phyloP scores from a whole-genome alignment of 2,113 vertebrate genomes.

The Lophura nycthemera region DNA sequence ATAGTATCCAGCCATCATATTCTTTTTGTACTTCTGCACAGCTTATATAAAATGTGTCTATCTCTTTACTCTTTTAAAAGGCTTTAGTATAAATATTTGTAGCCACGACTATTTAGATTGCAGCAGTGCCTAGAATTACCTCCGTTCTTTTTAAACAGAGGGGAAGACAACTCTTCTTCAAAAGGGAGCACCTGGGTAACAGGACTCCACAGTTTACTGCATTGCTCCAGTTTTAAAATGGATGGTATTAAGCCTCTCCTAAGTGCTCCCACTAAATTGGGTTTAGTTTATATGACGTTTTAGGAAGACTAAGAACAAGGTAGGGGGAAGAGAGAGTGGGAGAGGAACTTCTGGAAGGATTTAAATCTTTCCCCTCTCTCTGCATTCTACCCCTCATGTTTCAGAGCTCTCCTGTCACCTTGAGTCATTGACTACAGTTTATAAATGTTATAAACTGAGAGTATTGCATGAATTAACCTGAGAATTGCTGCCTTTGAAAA shows the following conservation, averaged over 20 bases:
- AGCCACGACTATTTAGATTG: background rate
- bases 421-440: background rate
- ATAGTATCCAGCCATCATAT: background rate
- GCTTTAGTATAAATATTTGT: constrained; percentile 54
- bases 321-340: background rate
- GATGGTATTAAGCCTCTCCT: background rate
- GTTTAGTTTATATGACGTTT: background rate
- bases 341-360: background rate
- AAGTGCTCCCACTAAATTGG: background rate
- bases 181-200: background rate
- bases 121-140: constrained; percentile 18
- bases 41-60: constrained; percentile 22
- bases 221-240: background rate
- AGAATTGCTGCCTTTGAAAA: background rate
- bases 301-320: background rate
- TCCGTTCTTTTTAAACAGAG: constrained; percentile 5
- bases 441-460: background rate
- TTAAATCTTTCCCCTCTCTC: background rate
- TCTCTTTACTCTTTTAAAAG: constrained; percentile 47
- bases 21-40: background rate
- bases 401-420: background rate
- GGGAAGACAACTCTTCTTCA: background rate
- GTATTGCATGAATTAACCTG: background rate
- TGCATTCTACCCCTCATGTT: background rate
- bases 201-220: background rate